phyloP scores from a whole-genome alignment of 2,113 vertebrate species.

The Abramis brama region DNA sequence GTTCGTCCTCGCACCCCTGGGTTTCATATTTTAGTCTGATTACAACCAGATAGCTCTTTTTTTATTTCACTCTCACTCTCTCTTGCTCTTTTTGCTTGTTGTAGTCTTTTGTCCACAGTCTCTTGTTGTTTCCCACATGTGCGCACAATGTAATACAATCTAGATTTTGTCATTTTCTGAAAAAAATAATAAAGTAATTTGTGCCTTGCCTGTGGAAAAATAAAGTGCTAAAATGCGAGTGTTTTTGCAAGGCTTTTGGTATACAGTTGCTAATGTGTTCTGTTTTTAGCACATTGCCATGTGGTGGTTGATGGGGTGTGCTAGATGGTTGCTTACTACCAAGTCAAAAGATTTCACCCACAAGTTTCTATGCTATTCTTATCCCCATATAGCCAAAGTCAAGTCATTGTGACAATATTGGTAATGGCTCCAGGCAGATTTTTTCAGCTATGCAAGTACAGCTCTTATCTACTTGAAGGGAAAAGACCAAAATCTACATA shows the following conservation, averaged over 20 bases:
- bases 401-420: background rate
- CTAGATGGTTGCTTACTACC: background rate
- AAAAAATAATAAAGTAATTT: background rate
- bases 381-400: background rate
- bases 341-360: background rate
- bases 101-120: background rate
- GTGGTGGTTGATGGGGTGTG: background rate
- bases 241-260: background rate
- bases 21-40: background rate
- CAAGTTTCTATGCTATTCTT: background rate
- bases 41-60: conserved; percentile 8
- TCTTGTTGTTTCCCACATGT: background rate
- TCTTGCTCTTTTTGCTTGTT: background rate
- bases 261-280: background rate
- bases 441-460: too few relatives aligned
- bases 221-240: background rate
- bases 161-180: background rate
- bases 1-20: conserved; percentile 6
- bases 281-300: background rate
- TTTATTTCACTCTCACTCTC: background rate
- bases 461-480: too few relatives aligned
- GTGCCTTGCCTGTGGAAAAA: background rate
- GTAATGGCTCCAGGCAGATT: too few relatives aligned
- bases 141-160: background rate
- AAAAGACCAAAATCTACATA: too few relatives aligned